Conservation (phyloP, 2,113 vertebrate genomes). For the Otocyon megalotis region DNA sequence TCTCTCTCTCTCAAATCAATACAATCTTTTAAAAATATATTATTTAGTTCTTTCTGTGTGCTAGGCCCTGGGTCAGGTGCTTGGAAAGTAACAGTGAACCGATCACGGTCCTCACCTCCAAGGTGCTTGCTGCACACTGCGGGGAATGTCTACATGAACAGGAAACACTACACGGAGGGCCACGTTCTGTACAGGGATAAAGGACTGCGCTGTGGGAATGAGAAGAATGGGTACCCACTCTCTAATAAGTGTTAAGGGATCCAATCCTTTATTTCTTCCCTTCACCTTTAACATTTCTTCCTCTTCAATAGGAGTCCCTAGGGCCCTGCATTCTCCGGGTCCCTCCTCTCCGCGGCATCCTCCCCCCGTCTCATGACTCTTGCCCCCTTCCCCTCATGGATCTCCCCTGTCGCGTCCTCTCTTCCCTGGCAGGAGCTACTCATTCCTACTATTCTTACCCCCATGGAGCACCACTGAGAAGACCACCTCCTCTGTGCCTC, state of each 20-base stretch:
- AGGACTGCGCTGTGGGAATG: neutral
- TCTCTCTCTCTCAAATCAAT: no score
- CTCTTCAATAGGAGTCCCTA: neutral
- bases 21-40: neutral
- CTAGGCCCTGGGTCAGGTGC: neutral
- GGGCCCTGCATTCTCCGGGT: neutral
- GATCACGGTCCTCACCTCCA: neutral
- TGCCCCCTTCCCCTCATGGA: neutral
- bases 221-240: neutral
- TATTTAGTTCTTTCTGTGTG: neutral
- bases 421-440: neutral
- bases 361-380: neutral
- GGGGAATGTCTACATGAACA: neutral
- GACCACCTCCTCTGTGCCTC: neutral
- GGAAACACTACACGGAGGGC: neutral
- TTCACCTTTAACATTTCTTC: neutral
- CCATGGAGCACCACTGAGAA: neutral
- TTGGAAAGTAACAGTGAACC: neutral
- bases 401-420: neutral
- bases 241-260: neutral
- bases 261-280: neutral
- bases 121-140: neutral
- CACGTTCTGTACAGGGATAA: fast-evolving
- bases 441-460: neutral
- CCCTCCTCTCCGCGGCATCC: neutral